Evolutionary conservation across 1,140 invertebrate genomes (phyloP).

Genomic region (Tetragnatha versicolor): DNA sequence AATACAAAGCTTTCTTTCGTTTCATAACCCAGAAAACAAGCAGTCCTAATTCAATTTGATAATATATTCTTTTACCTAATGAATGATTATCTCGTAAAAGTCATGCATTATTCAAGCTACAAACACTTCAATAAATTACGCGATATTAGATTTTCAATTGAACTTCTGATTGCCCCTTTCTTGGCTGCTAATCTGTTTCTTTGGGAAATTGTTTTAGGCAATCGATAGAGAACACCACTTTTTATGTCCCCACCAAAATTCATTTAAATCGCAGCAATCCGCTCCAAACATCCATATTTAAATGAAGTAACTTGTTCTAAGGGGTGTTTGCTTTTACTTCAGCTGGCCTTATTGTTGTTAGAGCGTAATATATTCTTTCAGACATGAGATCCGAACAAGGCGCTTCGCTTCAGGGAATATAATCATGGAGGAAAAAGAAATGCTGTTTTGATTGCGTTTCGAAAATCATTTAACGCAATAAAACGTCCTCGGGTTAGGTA

Average conservation of each 20-base stretch:
- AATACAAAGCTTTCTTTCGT: not conserved
- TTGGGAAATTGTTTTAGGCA: slow-evolving; percentile 31
- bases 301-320: slow-evolving; percentile 44
- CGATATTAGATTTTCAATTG: slow-evolving; percentile 45
- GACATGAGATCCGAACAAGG: slow-evolving; percentile 18
- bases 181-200: slow-evolving; percentile 34
- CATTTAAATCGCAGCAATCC: slow-evolving; percentile 32
- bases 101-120: slow-evolving; percentile 45
- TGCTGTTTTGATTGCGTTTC: slow-evolving; percentile 26
- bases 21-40: not conserved
- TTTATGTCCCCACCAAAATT: slow-evolving; percentile 39
- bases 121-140: slow-evolving; percentile 47
- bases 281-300: slow-evolving; percentile 37
- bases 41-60: not conserved
- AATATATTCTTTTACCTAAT: slow-evolving; percentile 43
- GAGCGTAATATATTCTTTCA: slow-evolving; percentile 23
- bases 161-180: slow-evolving; percentile 27
- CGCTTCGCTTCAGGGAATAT: slow-evolving; percentile 2
- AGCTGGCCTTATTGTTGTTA: slow-evolving; percentile 13
- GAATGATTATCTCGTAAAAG: slow-evolving; percentile 3
- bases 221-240: slow-evolving; percentile 30
- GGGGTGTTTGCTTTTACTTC: slow-evolving; percentile 30
- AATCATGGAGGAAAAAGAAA: slow-evolving; percentile 20
- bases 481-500: slow-evolving; percentile 20
- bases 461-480: slow-evolving; percentile 40